phyloP scores from a whole-genome alignment of 2,113 vertebrate genomes.

The Bubalus kerabau region DNA sequence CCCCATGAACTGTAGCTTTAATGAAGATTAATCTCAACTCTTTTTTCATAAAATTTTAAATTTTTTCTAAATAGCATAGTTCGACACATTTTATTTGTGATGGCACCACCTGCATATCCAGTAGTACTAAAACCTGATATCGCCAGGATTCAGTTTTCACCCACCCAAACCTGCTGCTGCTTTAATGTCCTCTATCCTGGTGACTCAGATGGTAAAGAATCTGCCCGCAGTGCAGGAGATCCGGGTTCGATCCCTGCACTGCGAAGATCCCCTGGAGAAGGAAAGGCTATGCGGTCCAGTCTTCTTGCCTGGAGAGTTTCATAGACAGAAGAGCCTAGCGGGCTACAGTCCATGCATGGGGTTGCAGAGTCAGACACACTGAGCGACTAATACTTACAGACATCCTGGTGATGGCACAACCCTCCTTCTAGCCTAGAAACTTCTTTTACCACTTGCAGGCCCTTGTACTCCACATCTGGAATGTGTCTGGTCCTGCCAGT shows the following conservation, averaged over 20 bases:
- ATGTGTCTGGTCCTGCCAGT: neutral
- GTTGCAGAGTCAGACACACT: neutral
- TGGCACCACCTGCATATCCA: neutral
- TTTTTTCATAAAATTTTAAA: neutral
- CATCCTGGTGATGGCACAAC: neutral
- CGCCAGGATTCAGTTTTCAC: neutral
- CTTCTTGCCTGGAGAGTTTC: neutral
- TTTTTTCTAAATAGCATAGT: neutral
- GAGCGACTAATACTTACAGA: neutral
- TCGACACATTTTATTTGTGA: neutral
- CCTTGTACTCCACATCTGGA: neutral
- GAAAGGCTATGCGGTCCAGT: neutral
- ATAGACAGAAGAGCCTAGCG: neutral
- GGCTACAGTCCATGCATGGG: neutral
- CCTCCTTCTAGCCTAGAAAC: neutral
- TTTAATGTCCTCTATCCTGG: neutral
- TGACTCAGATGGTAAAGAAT: neutral
- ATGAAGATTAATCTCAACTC: neutral
- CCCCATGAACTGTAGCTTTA: neutral
- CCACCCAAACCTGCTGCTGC: neutral
- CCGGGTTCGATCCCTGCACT: neutral
- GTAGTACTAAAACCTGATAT: neutral
- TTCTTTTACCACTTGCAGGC: neutral
- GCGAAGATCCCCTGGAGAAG: neutral
- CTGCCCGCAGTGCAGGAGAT: neutral